A percentile compares a stretch with the other conserved stretches of the same genome.
These are phyloP conservation scores for Eumacrocentrus americanus DNA, from an alignment of 2,888 invertebrate genomes.

Conservation along the genomic window DNA sequence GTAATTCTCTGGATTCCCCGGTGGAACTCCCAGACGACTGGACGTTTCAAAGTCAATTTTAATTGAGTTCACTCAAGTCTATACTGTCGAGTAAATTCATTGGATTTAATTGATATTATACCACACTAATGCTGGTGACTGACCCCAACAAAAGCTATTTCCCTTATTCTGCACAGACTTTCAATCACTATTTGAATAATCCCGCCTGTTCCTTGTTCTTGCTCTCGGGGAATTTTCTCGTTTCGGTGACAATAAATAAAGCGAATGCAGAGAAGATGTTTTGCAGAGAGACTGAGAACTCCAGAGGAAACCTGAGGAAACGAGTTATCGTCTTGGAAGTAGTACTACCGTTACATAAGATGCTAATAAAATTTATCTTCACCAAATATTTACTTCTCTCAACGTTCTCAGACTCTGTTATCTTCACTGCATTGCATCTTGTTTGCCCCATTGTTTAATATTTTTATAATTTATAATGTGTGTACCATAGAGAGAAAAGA, in stretches of 20 bases:
- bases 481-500: not conserved
- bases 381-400: constrained; percentile 45
- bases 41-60: not conserved
- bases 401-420: not conserved
- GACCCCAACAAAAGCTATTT: not conserved
- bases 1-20: no score
- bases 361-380: constrained; percentile 45
- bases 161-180: no score
- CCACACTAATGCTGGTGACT: not conserved
- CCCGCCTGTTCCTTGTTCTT: no score
- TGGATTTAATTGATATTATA: no score
- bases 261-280: not conserved
- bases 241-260: not conserved
- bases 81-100: not conserved
- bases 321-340: constrained; percentile 7
- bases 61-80: not conserved
- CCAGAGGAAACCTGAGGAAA: no score
- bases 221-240: no score
- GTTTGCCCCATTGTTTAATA: not conserved
- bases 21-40: no score
- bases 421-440: not conserved
- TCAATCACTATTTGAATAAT: no score
- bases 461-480: not conserved
- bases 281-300: constrained; percentile 1
- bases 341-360: constrained; percentile 25